Percentiles rank a stretch among this genome's conserved stretches.
Evolutionary conservation across 2,113 vertebrate genomes (phyloP).

Genomic region (Platysternon megacephalum): DNA sequence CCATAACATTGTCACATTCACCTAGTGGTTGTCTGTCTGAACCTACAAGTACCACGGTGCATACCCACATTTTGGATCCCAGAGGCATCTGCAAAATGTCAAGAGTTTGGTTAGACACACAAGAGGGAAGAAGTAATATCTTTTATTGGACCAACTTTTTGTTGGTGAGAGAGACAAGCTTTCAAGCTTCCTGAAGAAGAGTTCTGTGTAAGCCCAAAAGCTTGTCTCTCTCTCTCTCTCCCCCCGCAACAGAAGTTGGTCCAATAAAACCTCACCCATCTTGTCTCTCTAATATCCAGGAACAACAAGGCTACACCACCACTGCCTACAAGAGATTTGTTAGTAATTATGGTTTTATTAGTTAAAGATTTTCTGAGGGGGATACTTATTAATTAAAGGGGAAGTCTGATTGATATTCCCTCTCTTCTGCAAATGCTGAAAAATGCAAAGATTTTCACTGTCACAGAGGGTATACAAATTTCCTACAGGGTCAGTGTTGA

Average conservation of each 20-base stretch:
- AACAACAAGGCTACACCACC: neutral
- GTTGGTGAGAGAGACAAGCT: neutral
- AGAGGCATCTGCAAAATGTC: conserved; percentile 15
- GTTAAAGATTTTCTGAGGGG: neutral
- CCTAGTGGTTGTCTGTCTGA: neutral
- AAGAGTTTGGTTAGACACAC: neutral
- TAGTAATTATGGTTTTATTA: conserved; percentile 13
- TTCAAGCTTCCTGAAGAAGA: neutral
- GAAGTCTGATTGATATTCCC: neutral
- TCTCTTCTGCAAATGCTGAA: neutral
- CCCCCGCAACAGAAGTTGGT: neutral
- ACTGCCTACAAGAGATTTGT: neutral
- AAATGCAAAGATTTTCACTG: conserved; percentile 25
- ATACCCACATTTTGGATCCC: neutral
- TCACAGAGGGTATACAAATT: conserved; percentile 41
- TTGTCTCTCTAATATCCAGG: neutral
- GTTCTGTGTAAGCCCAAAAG: neutral
- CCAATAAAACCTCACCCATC: neutral
- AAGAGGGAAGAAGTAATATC: neutral
- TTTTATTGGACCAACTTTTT: neutral
- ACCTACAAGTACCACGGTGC: neutral
- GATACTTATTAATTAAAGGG: neutral
- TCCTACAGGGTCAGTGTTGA: neutral
- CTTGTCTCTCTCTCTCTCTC: neutral
- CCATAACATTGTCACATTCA: neutral